Evolutionary conservation across 2,113 vertebrate species (phyloP), one percentile per base, ranked within the genome.

Genomic region (Semnornis frantzii): DNA sequence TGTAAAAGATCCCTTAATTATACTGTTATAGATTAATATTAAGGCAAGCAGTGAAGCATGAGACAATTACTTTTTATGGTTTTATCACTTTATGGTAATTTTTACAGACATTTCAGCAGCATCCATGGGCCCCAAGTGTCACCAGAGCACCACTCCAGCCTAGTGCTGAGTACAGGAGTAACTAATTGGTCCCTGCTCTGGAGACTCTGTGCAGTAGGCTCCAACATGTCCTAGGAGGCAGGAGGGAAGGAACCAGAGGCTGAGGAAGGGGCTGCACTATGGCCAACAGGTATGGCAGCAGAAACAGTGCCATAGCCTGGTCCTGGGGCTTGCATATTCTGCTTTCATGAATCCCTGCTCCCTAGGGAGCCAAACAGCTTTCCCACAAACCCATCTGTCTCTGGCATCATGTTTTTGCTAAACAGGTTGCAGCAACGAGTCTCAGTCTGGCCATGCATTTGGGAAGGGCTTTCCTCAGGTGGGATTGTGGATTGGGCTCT

Each of bases 191-290:
- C 8, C 12, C 15, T 60, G 7, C 33, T 62, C 34, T 59, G n/a
- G 50, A 60, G 33, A 27, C 8, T 8, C 6, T 19, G 0, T 2
- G 6, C 6, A 58, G 44, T 34, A 19, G 20, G 2, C 11, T 57
- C 8, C 0, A 60, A 34, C 16, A 23, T 11, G 10, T 8, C 13
- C 12, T 68, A 11, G 10, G 14, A 71, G 31, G 30, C 24, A 77
- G 62, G n/a, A 76, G 23, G 16, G 55, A 21, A 70, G 69, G 50
- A 75, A 33, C 8, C 9, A 30, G 15, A 15, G 27, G 21, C 0
- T 80, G 33, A 7, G 76, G 28, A 59, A 73, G 52, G 46, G n/a
- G 13, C 8, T 73, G 27, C 30, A 6, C 8, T 39, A 3, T 14
- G 54, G 25, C 1, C 17, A 39, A 55, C 30, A 54, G 16, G 8